Evolutionary conservation across 1,140 invertebrate species (phyloP), one percentile per base, ranked within the genome.

Genomic region (Lasioglossum baleicum): DNA sequence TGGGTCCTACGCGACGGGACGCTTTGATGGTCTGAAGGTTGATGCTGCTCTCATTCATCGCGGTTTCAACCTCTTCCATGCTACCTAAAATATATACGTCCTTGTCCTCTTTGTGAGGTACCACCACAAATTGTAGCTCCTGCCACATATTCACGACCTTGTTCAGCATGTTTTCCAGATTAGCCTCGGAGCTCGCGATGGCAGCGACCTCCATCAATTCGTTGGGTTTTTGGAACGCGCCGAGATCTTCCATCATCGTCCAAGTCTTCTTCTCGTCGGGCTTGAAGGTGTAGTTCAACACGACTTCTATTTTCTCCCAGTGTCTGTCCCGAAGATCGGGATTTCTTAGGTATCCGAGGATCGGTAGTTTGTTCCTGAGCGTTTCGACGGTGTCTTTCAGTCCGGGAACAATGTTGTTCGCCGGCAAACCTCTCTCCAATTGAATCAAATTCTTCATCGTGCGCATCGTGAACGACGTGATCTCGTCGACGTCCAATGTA

Each of bases 81-180:
- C 96, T 95, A 2, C 96, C 97, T 63, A 98, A 90, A 44, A 98
- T 96, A 86, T 94, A 98, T 0, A 97, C 95, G 89, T 98, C 97
- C 79, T 96, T 96, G 0, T 95, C 92, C 82, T 98, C 97, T 84
- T 96, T 95, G 90, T 98, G 96, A 1, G 95, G 93, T 0, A 97
- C 88, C 20, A 98, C 94, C 1, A 94, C 93, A 87, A 98, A 96
- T 88, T 98, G 96, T 26, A 97, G 93, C 3, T 93, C 90, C 77
- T 96, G 95, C 97, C 97, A 98, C 7, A 95, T 94, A 79, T 95
- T 95, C 92, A 97, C 97, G 85, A 98, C 96, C 93, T 96, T 97
- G 85, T 96, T 96, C 2, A 98, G 90, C 85, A 98, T 94, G 3
- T 92, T 90, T 91, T 98, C 97, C 2, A 98, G 93, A 22, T 95